A percentile compares a stretch with the other conserved stretches of the same genome.
Evolutionary conservation across 2,113 vertebrate genomes (phyloP).

Genomic region (Rhinolophus sinicus): DNA sequence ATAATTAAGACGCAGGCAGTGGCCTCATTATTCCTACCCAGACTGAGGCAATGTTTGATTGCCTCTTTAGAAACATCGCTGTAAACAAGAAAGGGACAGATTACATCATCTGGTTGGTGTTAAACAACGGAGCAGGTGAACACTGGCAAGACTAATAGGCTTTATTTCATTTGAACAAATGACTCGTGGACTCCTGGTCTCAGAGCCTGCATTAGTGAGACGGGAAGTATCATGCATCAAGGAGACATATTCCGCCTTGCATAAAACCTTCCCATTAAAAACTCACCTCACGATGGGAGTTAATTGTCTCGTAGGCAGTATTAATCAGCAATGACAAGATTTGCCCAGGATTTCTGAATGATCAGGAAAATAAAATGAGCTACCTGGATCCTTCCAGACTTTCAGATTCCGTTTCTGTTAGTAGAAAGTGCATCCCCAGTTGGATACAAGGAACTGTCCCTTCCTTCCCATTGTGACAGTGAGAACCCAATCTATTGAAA

Average conservation of each 20-base stretch:
- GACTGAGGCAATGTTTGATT: slow-evolving; percentile 20
- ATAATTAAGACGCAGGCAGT: slow-evolving; percentile 39
- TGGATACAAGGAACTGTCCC: background rate
- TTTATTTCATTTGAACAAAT: slow-evolving; percentile 72
- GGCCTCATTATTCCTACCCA: background rate
- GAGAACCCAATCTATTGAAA: background rate
- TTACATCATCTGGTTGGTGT: slow-evolving; percentile 50
- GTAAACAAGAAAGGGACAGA: slow-evolving; percentile 57
- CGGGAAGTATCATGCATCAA: slow-evolving; percentile 44
- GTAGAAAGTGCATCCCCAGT: background rate
- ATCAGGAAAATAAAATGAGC: background rate
- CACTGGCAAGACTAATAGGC: slow-evolving; percentile 57
- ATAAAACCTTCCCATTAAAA: slow-evolving; percentile 69
- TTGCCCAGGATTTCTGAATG: background rate
- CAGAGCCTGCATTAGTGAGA: slow-evolving; percentile 52
- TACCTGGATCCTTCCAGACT: background rate
- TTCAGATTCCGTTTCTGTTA: background rate
- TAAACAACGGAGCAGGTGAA: slow-evolving; percentile 42
- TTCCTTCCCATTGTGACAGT: background rate
- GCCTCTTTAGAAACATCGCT: slow-evolving; percentile 26
- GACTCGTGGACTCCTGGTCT: slow-evolving; percentile 55
- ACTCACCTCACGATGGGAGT: background rate
- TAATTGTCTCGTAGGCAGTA: background rate
- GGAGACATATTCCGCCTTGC: slow-evolving; percentile 64
- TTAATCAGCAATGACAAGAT: fast-evolving